A percentile compares a stretch with the other conserved stretches of the same genome.
Evolutionary conservation across 2,888 invertebrate genomes (phyloP).

Genomic region (Drosophila tanythrix): DNA sequence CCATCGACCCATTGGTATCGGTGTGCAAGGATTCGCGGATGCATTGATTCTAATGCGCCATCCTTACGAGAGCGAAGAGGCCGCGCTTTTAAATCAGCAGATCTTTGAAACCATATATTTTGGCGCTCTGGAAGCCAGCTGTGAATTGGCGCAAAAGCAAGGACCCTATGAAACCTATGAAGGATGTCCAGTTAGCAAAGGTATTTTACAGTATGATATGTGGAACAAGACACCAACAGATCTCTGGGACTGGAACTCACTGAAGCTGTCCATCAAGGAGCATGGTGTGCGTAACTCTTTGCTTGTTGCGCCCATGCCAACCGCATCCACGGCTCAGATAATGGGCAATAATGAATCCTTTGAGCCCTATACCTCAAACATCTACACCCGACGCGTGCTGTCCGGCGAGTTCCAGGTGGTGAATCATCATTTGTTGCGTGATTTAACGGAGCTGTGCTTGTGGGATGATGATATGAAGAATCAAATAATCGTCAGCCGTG

Average conservation of each 20-base stretch:
- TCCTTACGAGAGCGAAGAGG: constrained; percentile 96
- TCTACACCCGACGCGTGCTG: constrained; percentile 96
- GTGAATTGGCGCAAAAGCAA: constrained; percentile 93
- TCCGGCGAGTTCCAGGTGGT: constrained; percentile 98
- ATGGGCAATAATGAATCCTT: constrained; percentile 99
- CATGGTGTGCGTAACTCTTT: constrained; percentile 97
- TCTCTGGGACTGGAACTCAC: constrained; percentile 94
- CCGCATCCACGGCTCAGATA: constrained; percentile 99
- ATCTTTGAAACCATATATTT: constrained; percentile 99
- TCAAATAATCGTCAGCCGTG: constrained; percentile 94
- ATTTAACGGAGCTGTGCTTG: constrained; percentile 94
- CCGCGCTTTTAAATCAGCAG: constrained; percentile 94
- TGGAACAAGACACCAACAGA: constrained; percentile 95
- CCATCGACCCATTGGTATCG: constrained; percentile 95
- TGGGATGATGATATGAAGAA: constrained; percentile 99
- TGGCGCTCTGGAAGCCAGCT: constrained; percentile 98
- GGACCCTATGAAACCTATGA: constrained; percentile 96
- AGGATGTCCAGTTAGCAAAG: constrained; percentile 97
- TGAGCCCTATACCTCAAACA: constrained; percentile 99
- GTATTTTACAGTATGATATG: constrained; percentile 98
- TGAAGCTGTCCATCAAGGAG: constrained; percentile 93
- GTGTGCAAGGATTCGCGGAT: constrained; percentile 98
- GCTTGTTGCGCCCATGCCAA: constrained; percentile 98
- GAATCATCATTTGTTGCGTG: constrained; percentile 97
- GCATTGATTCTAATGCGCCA: constrained; percentile 96